Evolutionary conservation across 2,113 vertebrate species (phyloP), one percentile per base, ranked within the genome.

Genomic region (Reinhardtius hippoglossoides): DNA sequence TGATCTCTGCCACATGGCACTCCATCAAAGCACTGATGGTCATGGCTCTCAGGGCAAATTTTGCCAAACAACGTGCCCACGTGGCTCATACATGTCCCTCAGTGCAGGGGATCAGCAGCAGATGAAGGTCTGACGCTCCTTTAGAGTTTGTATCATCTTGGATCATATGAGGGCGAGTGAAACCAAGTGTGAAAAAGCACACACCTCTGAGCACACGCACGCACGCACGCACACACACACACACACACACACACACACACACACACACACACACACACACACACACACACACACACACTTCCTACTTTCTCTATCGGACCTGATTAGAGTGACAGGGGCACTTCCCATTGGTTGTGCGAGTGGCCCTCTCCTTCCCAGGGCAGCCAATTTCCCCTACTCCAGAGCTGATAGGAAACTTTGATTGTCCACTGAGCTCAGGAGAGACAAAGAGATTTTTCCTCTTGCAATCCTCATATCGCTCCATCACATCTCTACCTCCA

Each of bases 331-430:
- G 91, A 92, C 89, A 89, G 90, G 93, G 93, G 92, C 93, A 95
- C 92, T 95, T 95, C 94, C 94, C 92, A 95, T 94, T 94, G 93
- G 92, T 89, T 92, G 88, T 87, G 87, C 92, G 92, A 88, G 86
- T 93, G 91, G 91, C 92, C 92, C 88, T 94, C 88, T 92, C 89
- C 87, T 94, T 94, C 91, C 92, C 93, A 94, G 93, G 92, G 92
- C 94, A 94, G 91, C 86, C 91, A 91, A 93, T 93, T 92, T 93
- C 92, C 92, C 91, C 89, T 90, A 89, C 92, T 94, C 87, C 80
- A 90, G 83, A 87, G 89, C 94, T 93, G 93, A 94, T 94, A 94
- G 93, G 94, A 94, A 94, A 92, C 91, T 92, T 91, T 91, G 93
- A 95, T 94, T 94, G 92, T 92, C 90, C 67, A 89, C 91, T 80